These are phyloP conservation scores for Eriocheir sinensis DNA, from an alignment of 1,140 invertebrate species.

Conservation along the genomic window DNA sequence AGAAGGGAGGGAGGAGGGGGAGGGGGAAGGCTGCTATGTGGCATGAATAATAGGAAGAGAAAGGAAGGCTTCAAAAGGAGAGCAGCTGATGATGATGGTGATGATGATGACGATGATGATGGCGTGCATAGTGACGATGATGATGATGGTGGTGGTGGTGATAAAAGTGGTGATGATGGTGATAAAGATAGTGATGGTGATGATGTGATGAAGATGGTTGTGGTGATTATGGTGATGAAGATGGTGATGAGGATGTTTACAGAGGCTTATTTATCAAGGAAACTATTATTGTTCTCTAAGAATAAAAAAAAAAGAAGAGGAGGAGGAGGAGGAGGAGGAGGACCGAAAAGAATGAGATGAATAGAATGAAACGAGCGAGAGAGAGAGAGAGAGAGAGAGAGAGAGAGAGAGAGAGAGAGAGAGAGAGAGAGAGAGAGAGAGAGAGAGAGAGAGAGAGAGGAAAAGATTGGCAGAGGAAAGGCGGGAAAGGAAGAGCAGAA, in stretches of 20 bases:
- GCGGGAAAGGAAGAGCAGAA: too few relatives aligned
- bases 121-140: neutral
- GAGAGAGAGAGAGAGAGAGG: neutral
- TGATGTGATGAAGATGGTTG: too few relatives aligned
- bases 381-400: neutral
- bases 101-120: neutral
- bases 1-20: neutral
- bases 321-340: neutral
- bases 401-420: neutral
- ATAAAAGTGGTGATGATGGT: too few relatives aligned
- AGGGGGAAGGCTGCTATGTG: neutral
- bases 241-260: too few relatives aligned
- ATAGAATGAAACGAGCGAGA: neutral
- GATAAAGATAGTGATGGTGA: too few relatives aligned
- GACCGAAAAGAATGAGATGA: neutral
- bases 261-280: neutral
- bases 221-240: too few relatives aligned
- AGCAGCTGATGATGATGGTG: neutral
- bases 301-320: neutral
- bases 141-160: too few relatives aligned
- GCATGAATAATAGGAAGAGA: neutral
- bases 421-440: neutral
- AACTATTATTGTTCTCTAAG: too few relatives aligned
- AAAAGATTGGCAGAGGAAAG: too few relatives aligned
- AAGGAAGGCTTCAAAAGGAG: neutral